Evolutionary conservation across 2,113 vertebrate species (phyloP), one percentile per base, ranked within the genome.

Genomic region (Bubo bubo): DNA sequence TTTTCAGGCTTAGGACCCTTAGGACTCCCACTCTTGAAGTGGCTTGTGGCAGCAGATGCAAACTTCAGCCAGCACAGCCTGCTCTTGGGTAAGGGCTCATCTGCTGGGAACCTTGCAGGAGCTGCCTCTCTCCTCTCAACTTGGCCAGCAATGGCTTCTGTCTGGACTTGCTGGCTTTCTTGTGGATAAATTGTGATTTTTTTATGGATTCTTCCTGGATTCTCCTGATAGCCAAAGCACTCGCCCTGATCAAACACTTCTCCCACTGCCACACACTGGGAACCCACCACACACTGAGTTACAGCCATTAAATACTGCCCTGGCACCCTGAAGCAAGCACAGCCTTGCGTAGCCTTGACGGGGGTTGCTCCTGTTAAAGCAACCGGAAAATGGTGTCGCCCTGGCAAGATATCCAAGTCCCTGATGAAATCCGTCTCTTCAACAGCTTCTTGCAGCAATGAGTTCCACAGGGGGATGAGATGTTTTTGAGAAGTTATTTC

Each of bases 291-390:
- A 20, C 1, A 2, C 23, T 26, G 50, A 79, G 10, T 19, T 55
- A 63, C 10, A 45, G 21, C 30, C 32, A 21, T 34, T 53, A 50
- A 60, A 62, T 1, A 1, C 32, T 55, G 53, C 21, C 30, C 16
- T 56, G 64, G 64, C 17, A 84, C 12, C 39, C 63, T 35, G 60
- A 70, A 41, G 26, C 22, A 66, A 56, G 18, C 16, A 79, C 2
- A 58, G 72, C 10, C 43, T 82, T 21, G 12, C 0, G 0, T 27
- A 66, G 32, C 45, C 49, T 86, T 4, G 2, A 10, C 1, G 0
- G 7, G 35, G 37, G 6, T 45, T 60, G 22, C 47, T 80, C 37
- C 53, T 34, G 21, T 67, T 79, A 74, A 64, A 85, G 24, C 23
- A 55, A 59, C 13, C 1, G 8, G 56, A 71, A 81, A 93, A 35